Evolutionary conservation across 2,888 invertebrate species (phyloP).

Genomic region (Lasioglossum zephyrum): DNA sequence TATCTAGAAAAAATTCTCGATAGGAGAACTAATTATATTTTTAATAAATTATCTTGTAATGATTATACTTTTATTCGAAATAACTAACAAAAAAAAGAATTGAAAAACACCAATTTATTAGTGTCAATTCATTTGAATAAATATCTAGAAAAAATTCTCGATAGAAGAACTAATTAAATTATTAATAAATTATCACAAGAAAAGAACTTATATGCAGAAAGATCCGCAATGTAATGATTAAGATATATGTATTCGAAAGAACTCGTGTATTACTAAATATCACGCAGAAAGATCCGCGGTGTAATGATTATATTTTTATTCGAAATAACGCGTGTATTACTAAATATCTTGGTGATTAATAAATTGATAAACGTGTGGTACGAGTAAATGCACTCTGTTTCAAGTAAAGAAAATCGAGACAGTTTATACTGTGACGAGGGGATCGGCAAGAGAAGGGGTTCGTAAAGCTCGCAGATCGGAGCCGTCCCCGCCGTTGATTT

Average conservation of each 20-base stretch:
- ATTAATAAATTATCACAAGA: no score
- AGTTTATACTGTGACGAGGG: background rate
- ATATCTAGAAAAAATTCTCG: background rate
- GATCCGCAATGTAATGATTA: background rate
- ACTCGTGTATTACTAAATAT: background rate
- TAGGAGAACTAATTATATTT: no score
- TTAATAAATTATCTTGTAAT: no score
- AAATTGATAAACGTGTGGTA: background rate
- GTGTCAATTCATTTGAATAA: background rate
- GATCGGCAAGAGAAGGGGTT: slow-evolving; percentile 11
- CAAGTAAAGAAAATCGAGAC: background rate
- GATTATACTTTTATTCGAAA: no score
- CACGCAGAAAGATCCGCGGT: background rate
- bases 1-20: no score
- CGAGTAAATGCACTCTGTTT: background rate
- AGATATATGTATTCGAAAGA: background rate
- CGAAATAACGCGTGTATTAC: background rate
- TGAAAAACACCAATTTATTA: no score
- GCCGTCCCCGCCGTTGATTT: slow-evolving; percentile 60
- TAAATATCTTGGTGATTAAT: no score
- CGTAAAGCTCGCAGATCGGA: slow-evolving; percentile 24
- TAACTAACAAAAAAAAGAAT: no score
- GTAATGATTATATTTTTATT: background rate
- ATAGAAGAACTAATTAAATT: no score
- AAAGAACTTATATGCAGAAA: no score